These are phyloP conservation scores for Sebastes diaconus DNA, from an alignment of 2,797 vertebrate species.

Conservation along the genomic window DNA sequence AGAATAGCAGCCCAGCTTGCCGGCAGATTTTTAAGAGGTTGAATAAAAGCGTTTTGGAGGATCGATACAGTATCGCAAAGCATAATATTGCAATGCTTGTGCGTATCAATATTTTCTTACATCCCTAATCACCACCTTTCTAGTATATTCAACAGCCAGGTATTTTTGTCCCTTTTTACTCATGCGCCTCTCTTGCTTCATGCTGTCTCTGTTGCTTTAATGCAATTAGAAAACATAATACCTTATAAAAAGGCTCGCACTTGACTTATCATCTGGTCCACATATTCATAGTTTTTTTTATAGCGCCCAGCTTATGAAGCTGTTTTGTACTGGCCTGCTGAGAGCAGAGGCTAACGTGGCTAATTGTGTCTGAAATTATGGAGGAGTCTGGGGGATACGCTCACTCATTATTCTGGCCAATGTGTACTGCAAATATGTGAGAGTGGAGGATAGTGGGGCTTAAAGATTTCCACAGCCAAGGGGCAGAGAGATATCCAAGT, in stretches of 20 bases:
- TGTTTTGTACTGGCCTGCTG: conserved; percentile 55
- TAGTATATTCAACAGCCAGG: neutral
- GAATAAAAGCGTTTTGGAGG: too few relatives aligned
- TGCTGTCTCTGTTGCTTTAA: neutral
- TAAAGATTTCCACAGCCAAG: conserved; percentile 33
- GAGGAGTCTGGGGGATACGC: conserved; percentile 48
- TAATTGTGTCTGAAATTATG: conserved; percentile 77
- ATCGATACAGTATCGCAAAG: too few relatives aligned
- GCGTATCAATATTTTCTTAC: too few relatives aligned
- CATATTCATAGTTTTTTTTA: conserved; percentile 4
- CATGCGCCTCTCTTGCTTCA: neutral
- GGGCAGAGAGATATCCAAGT: conserved; percentile 32
- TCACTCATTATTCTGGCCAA: conserved; percentile 59
- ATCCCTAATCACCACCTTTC: neutral
- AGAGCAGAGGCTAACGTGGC: conserved; percentile 70
- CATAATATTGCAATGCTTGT: too few relatives aligned
- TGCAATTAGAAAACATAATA: neutral
- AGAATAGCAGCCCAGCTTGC: too few relatives aligned
- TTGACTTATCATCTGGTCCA: conserved; percentile 7
- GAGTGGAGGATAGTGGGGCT: neutral
- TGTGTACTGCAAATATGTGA: conserved; percentile 38
- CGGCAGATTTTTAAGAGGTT: too few relatives aligned
- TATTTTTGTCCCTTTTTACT: neutral
- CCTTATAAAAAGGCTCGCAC: neutral
- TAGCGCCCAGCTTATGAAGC: conserved; percentile 25